Evolutionary conservation across 2,888 invertebrate genomes (phyloP).

Genomic region (Iselma pallidipennis): DNA sequence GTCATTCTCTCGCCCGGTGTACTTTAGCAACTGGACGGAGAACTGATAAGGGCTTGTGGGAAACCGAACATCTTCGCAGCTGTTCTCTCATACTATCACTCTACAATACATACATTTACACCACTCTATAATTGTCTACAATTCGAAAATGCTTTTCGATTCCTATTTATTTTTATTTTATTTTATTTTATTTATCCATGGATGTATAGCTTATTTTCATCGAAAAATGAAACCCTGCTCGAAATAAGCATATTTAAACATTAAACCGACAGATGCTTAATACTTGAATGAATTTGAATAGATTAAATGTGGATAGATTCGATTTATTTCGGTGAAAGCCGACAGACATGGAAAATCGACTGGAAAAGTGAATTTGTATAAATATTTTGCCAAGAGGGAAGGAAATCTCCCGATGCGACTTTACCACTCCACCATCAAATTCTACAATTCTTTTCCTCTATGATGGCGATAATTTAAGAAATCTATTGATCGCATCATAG

Average conservation of each 20-base stretch:
- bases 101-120: no score
- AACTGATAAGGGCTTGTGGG: slow-evolving; percentile 96
- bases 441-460: not conserved
- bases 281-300: slow-evolving; percentile 15
- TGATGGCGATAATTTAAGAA: not conserved
- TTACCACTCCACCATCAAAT: not conserved
- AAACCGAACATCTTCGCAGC: slow-evolving; percentile 59
- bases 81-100: slow-evolving; percentile 9
- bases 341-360: not conserved
- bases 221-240: no score
- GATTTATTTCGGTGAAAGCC: slow-evolving; percentile 20
- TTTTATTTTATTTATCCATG: no score
- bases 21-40: slow-evolving; percentile 92
- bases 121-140: not conserved
- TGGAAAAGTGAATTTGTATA: not conserved
- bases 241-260: slow-evolving; percentile 26
- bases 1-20: slow-evolving; percentile 95
- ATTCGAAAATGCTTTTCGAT: no score
- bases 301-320: slow-evolving; percentile 16
- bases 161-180: no score
- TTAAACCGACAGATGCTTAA: slow-evolving; percentile 17
- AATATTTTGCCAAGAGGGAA: not conserved
- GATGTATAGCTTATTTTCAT: no score
- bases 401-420: not conserved
- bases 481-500: slow-evolving; percentile 2